Percentiles rank a stretch among this genome's conserved stretches.
These are phyloP conservation scores for Dascillus cervinus DNA, from an alignment of 2,888 invertebrate species.

Conservation along the genomic window DNA sequence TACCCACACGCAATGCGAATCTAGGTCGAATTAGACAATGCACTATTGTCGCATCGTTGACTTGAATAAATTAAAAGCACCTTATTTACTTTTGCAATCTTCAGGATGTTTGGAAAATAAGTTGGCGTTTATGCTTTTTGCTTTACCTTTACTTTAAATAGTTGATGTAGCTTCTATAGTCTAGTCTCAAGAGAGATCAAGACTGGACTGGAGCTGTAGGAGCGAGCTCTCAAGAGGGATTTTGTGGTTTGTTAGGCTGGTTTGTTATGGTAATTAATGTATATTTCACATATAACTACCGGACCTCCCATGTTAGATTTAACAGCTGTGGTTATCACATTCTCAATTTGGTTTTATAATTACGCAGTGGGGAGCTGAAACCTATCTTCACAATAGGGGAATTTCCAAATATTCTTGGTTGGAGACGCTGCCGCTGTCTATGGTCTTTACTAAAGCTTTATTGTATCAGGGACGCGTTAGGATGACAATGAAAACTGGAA, in stretches of 20 bases:
- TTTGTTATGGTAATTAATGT: conserved; percentile 33
- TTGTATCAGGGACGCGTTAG: no score
- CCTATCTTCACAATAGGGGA: not conserved
- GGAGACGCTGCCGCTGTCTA: no score
- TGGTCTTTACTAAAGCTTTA: no score
- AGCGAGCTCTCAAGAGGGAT: conserved; percentile 20
- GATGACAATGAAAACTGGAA: no score
- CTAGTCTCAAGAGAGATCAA: conserved; percentile 23
- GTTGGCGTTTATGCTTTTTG: no score
- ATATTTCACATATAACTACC: conserved; percentile 24
- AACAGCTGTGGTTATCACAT: conserved; percentile 1
- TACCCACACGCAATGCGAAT: no score
- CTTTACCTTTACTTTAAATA: no score
- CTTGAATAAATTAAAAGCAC: no score
- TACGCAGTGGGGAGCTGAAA: not conserved
- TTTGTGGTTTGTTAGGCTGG: conserved; percentile 22
- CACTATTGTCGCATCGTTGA: no score
- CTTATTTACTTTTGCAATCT: no score
- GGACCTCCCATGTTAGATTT: conserved; percentile 12
- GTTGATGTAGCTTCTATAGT: conserved; percentile 18
- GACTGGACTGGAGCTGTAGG: conserved; percentile 19
- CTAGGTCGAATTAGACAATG: no score
- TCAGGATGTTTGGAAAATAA: no score
- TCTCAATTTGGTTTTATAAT: conserved; percentile 1
- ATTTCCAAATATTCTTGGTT: not conserved